Evolutionary conservation across 2,888 invertebrate species (phyloP).

Genomic region (Rhogogaster chlorosoma): DNA sequence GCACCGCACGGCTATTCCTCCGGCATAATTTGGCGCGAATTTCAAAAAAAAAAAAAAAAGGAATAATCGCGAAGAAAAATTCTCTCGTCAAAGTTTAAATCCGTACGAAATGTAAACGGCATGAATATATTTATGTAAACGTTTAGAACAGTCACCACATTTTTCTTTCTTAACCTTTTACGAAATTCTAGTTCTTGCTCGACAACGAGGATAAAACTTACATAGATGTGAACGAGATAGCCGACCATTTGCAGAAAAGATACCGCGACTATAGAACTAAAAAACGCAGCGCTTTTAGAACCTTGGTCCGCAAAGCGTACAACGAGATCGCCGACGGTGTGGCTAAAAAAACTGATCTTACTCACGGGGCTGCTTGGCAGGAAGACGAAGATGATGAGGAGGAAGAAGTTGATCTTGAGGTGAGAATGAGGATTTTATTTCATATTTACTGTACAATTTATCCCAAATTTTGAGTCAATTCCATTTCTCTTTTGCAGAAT

Average conservation of each 20-base stretch:
- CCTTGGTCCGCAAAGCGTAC: constrained; percentile 85
- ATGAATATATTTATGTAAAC: not conserved
- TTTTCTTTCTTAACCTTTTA: constrained; percentile 43
- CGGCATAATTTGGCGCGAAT: constrained; percentile 25
- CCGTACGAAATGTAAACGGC: not conserved
- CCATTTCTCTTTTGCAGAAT: not conserved
- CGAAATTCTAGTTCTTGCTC: constrained; percentile 84
- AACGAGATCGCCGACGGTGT: constrained; percentile 81
- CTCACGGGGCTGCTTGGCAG: constrained; percentile 52
- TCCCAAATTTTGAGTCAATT: not conserved
- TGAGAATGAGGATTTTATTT: constrained; percentile 55
- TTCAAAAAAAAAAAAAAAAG: no score
- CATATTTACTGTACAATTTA: constrained; percentile 52
- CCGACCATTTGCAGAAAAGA: constrained; percentile 87
- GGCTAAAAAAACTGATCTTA: constrained; percentile 62
- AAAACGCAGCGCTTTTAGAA: constrained; percentile 89
- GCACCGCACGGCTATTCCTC: not conserved
- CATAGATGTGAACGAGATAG: constrained; percentile 91
- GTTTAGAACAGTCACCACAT: not conserved
- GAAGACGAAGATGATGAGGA: constrained; percentile 78
- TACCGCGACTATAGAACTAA: constrained; percentile 90
- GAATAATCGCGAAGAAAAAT: not conserved
- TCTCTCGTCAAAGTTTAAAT: not conserved
- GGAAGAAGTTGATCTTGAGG: constrained; percentile 75
- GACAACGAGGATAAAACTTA: constrained; percentile 90